These are phyloP conservation scores for Sebastes cheni DNA, from an alignment of 2,797 vertebrate genomes.

Conservation along the genomic window DNA sequence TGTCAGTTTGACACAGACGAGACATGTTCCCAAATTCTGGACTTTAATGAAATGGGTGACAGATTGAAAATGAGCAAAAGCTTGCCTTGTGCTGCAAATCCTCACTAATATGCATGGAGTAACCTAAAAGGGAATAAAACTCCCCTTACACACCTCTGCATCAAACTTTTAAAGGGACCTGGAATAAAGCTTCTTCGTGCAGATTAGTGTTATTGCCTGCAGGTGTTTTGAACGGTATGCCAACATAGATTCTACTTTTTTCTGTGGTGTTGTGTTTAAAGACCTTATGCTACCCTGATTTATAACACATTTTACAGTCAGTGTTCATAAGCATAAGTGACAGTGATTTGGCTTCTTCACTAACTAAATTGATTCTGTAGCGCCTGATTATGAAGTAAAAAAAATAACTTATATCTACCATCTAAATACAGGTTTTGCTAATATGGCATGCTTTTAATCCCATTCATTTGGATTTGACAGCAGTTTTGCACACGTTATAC, in stretches of 20 bases:
- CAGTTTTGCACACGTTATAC: not conserved
- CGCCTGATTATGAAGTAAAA: not conserved
- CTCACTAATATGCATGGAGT: not conserved
- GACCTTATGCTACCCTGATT: not conserved
- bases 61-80: not conserved
- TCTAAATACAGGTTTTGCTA: fast-evolving
- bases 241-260: not conserved
- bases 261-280: not conserved
- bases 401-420: not conserved
- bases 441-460: not conserved
- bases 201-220: not conserved
- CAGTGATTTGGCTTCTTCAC: not conserved
- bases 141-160: not conserved
- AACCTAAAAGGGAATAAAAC: not conserved
- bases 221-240: not conserved
- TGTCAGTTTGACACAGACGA: conserved; percentile 3
- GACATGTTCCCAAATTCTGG: not conserved
- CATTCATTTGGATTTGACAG: not conserved
- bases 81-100: not conserved
- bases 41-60: not conserved
- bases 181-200: not conserved
- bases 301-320: not conserved
- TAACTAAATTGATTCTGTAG: not conserved
- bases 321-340: not conserved
- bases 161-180: not conserved